These are phyloP conservation scores for Tachuris rubrigastra DNA, from an alignment of 2,113 vertebrate species.

Conservation along the genomic window DNA sequence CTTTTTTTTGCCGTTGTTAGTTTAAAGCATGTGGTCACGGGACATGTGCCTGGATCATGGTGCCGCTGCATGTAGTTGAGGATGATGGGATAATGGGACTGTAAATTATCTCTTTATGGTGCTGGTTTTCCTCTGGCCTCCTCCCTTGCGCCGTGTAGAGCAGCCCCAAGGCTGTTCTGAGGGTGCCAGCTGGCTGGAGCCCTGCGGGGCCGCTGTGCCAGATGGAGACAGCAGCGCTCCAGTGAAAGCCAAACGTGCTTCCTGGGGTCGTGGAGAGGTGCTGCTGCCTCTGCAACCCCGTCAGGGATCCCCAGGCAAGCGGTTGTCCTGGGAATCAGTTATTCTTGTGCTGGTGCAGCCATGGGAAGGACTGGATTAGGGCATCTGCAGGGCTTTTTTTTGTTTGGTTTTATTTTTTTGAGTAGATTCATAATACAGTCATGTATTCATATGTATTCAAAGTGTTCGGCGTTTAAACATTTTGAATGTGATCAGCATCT, in stretches of 20 bases:
- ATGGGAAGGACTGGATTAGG: rapidly evolving
- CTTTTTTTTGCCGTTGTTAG: not conserved
- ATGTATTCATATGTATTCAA: too few species aligned
- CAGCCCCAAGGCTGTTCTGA: slow-evolving; percentile 5
- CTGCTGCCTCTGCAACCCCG: not conserved
- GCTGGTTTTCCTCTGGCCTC: slow-evolving; percentile 5
- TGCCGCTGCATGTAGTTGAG: not conserved
- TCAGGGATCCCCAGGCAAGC: not conserved
- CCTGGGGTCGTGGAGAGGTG: not conserved
- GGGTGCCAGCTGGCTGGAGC: slow-evolving; percentile 39
- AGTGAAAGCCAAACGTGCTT: not conserved
- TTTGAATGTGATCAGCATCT: not conserved
- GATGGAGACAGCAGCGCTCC: slow-evolving; percentile 28
- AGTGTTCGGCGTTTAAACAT: not conserved
- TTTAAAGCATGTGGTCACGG: not conserved
- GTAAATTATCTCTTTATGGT: slow-evolving; percentile 38
- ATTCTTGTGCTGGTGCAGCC: not conserved
- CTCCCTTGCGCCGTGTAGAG: not conserved
- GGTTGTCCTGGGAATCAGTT: not conserved
- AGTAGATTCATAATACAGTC: not conserved
- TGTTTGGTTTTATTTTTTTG: too few species aligned
- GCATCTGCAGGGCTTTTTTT: not conserved
- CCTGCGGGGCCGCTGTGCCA: slow-evolving; percentile 29
- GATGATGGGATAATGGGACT: slow-evolving; percentile 30
- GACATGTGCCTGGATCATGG: not conserved